Evolutionary conservation across 2,888 invertebrate species (phyloP).

Genomic region (Artemia sp.): DNA sequence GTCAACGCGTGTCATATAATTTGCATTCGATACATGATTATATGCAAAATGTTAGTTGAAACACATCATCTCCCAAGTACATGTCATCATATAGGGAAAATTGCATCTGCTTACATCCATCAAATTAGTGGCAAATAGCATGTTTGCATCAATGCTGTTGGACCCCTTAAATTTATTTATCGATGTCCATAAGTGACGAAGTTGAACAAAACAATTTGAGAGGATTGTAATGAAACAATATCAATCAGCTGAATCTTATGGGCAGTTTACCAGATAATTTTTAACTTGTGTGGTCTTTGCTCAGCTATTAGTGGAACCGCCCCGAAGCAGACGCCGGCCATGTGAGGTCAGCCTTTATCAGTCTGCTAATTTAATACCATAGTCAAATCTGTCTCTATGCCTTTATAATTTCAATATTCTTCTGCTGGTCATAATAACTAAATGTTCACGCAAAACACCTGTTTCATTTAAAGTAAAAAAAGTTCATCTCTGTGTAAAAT

Average conservation of each 20-base stretch:
- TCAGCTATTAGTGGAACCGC: neutral
- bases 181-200: neutral
- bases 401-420: no score
- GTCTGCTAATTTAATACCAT: no score
- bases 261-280: constrained; percentile 7
- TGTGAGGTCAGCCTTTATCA: no score
- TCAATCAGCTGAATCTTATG: constrained; percentile 3
- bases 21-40: no score
- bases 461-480: no score
- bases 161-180: neutral
- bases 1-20: no score
- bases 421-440: no score
- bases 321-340: neutral
- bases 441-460: no score
- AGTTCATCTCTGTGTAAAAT: no score
- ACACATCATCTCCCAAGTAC: neutral
- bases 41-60: constrained; percentile 13
- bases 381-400: no score
- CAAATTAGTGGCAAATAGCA: constrained; percentile 14
- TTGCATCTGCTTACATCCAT: constrained; percentile 6
- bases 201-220: neutral
- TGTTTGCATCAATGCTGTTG: neutral
- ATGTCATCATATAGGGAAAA: constrained; percentile 8
- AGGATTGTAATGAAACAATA: constrained; percentile 1
- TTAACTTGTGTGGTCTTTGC: neutral